These are phyloP conservation scores for Typhlomys cinereus DNA, from an alignment of 2,113 vertebrate species.

Conservation along the genomic window DNA sequence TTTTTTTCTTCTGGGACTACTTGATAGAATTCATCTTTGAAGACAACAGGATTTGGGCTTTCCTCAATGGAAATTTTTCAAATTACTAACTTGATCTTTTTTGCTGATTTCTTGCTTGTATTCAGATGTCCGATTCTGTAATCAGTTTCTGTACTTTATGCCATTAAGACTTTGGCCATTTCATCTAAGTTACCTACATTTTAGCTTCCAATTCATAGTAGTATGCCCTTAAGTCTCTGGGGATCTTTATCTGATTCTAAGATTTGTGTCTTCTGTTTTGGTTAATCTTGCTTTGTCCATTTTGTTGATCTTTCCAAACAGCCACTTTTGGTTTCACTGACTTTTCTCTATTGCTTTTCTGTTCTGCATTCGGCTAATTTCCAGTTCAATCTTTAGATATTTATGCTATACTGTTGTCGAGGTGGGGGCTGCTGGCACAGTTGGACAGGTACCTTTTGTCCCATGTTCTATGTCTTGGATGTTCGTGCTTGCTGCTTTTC, in stretches of 20 bases:
- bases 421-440: not conserved
- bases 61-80: not conserved
- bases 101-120: not conserved
- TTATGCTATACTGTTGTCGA: not conserved
- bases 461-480: not conserved
- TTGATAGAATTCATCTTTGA: not conserved
- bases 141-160: not conserved
- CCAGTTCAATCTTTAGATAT: not conserved
- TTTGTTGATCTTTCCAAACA: not conserved
- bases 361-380: not conserved
- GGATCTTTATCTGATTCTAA: not conserved
- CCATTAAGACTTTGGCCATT: not conserved
- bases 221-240: not conserved
- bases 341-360: not conserved
- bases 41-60: not conserved
- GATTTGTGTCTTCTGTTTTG: not conserved
- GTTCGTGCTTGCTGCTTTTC: not conserved
- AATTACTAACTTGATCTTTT: not conserved
- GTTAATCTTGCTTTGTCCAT: not conserved
- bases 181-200: not conserved
- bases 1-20: not conserved
- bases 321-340: not conserved
- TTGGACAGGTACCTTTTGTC: not conserved
- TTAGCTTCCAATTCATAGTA: too few relatives aligned
- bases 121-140: not conserved